phyloP scores from a whole-genome alignment of 2,797 vertebrate genomes.

The Acipenser ruthenus region DNA sequence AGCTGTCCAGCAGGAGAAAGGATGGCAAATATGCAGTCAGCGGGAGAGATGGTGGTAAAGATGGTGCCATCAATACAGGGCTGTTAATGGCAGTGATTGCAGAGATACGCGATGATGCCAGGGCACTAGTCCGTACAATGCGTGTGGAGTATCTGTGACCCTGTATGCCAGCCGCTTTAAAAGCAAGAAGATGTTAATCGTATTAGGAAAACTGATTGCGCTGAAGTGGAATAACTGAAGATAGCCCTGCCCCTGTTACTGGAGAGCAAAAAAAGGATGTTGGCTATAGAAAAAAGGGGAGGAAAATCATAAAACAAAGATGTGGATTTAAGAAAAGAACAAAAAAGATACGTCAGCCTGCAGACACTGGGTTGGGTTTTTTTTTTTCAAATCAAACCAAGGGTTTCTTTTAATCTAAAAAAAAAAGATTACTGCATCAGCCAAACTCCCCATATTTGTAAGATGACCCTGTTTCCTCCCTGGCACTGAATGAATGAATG shows the following conservation, averaged over 20 bases:
- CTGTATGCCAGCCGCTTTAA: constrained; percentile 32
- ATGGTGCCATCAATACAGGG: too few species aligned
- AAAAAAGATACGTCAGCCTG: background rate
- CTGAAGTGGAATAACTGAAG: too few species aligned
- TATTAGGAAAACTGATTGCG: too few species aligned
- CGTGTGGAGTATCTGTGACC: constrained; percentile 34
- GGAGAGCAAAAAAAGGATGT: constrained; percentile 16
- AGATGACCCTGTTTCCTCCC: constrained; percentile 40
- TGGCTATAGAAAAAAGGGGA: background rate
- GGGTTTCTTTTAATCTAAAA: constrained; percentile 1
- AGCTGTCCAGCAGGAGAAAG: too few species aligned
- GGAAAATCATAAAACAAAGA: background rate
- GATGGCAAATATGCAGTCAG: too few species aligned
- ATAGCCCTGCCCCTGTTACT: too few species aligned
- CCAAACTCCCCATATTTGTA: constrained; percentile 44
- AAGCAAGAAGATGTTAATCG: constrained; percentile 30
- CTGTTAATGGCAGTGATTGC: too few species aligned
- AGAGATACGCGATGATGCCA: too few species aligned
- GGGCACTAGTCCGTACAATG: too few species aligned
- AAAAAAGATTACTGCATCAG: constrained; percentile 23
- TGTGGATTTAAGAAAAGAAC: background rate
- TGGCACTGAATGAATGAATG: background rate
- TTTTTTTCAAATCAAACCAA: constrained; percentile 1
- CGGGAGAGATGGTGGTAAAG: too few species aligned
- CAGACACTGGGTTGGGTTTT: background rate